Conservation (phyloP, 2,888 invertebrate genomes). For the Altica lythri region DNA sequence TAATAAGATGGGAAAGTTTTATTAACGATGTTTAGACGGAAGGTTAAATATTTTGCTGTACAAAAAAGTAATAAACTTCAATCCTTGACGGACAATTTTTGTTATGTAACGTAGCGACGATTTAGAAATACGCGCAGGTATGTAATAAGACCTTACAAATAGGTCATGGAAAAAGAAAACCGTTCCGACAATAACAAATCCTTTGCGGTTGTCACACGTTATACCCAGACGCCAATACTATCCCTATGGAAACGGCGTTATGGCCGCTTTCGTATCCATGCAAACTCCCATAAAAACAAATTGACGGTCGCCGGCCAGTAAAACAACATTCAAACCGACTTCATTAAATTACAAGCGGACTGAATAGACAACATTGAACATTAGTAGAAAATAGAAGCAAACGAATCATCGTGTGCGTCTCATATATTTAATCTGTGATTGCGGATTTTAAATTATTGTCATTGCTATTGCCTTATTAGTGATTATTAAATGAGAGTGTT, state of each 20-base stretch:
- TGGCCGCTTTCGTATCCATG: slow-evolving; percentile 4
- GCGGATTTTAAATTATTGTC: slow-evolving; percentile 14
- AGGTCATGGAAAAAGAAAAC: slow-evolving; percentile 13
- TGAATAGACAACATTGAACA: slow-evolving; percentile 16
- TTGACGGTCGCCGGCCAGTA: slow-evolving; percentile 14
- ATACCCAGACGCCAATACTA: slow-evolving; percentile 17
- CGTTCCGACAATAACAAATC: slow-evolving; percentile 19
- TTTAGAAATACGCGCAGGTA: slow-evolving; percentile 20
- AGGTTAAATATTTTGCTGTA: too few species aligned
- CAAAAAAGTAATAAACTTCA: too few species aligned
- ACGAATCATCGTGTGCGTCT: slow-evolving; percentile 14
- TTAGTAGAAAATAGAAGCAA: slow-evolving; percentile 20
- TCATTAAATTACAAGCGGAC: slow-evolving; percentile 5
- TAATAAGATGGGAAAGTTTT: too few species aligned
- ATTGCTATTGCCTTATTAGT: slow-evolving; percentile 14
- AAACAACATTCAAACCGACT: slow-evolving; percentile 5
- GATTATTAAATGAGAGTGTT: slow-evolving; percentile 4
- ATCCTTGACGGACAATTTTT: too few species aligned
- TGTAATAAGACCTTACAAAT: slow-evolving; percentile 14
- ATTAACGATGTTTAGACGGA: too few species aligned
- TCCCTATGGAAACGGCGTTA: slow-evolving; percentile 20
- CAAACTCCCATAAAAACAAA: slow-evolving; percentile 3
- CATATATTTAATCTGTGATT: slow-evolving; percentile 8
- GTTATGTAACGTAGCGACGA: too few species aligned
- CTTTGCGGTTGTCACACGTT: not conserved